Base-by-base conservation (phyloP, 2,888 invertebrate species). In the Nysson spinosus region DNA sequence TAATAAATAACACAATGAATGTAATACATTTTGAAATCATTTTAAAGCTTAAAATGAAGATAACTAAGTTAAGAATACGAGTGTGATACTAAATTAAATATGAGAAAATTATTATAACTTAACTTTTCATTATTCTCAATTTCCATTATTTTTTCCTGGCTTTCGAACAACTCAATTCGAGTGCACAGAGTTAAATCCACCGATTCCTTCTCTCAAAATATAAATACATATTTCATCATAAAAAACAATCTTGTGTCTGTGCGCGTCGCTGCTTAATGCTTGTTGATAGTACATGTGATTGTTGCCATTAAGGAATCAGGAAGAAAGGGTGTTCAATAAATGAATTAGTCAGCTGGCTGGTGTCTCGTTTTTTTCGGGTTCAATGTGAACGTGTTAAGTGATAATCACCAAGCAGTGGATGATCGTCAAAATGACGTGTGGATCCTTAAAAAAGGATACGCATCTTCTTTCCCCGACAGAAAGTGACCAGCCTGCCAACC, bases 401-500 rank as follows among this genome's bases (percentile, higher is more conserved):
- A 47, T 24, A 51, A 47, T 51, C 65, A 40, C 47, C 56, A 32
- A 12, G 9, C 40, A 12, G 32, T n/a, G 16, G 12, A 5, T 11
- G 28, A 32, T 24, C 44, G 34, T 30, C 52, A 50, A 44, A 37
- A n/a, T 22, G 30, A 28, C 30, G 37, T 28, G 28, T 12, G 54
- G 14, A 39, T 35, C 47, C 46, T 60, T 54, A 62, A 60, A 49
- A 17, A 70, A 50, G 57, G 58, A n/a, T n/a, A n/a, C 43, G 40
- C 28, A 44, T 72, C 54, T 74, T 74, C 54, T 75, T 63, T 69
- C n/a, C n/a, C n/a, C 54, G 42, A 76, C 73, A 76, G 74, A 76
- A 46, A 60, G 17, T 54, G 42, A 60, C 39, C 35, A 9, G 20
- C 30, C 12, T 43, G 44, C 46, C 6, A 11, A 1, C 47, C 30